phyloP scores from a whole-genome alignment of 2,113 vertebrate species.

The Natator depressus region DNA sequence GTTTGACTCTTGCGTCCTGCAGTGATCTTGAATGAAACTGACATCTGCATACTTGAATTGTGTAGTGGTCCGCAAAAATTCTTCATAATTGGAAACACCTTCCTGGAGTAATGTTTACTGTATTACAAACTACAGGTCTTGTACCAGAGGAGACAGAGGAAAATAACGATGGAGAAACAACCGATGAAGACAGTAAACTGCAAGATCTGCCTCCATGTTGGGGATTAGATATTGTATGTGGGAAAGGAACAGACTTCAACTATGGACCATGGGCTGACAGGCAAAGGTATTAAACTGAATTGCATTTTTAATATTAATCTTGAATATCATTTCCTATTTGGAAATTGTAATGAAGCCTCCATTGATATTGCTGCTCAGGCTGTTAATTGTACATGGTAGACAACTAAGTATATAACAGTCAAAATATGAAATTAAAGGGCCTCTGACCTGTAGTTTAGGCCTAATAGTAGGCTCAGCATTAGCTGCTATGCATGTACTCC shows the following conservation, averaged over 20 bases:
- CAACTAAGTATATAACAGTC: neutral
- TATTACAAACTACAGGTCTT: constrained; percentile 82
- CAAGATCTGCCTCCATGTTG: constrained; percentile 97
- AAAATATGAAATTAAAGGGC: neutral
- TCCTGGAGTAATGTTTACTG: constrained; percentile 14
- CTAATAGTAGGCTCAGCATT: neutral
- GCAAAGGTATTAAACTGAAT: constrained; percentile 85
- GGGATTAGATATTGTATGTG: constrained; percentile 98
- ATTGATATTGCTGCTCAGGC: neutral
- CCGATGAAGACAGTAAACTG: constrained; percentile 89
- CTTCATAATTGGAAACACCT: constrained; percentile 42
- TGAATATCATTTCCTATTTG: neutral
- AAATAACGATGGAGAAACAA: constrained; percentile 85
- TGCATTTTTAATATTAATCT: neutral
- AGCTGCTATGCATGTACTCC: neutral
- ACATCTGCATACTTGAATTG: neutral
- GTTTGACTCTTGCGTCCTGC: neutral
- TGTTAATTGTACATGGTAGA: neutral
- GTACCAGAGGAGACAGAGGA: constrained; percentile 92
- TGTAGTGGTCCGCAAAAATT: neutral
- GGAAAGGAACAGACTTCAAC: constrained; percentile 98
- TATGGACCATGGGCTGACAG: constrained; percentile 98
- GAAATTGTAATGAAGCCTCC: neutral
- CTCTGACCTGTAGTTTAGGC: neutral
- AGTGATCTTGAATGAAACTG: neutral